These are phyloP conservation scores for Anabas testudineus DNA, from an alignment of 2,797 vertebrate genomes.

Conservation along the genomic window DNA sequence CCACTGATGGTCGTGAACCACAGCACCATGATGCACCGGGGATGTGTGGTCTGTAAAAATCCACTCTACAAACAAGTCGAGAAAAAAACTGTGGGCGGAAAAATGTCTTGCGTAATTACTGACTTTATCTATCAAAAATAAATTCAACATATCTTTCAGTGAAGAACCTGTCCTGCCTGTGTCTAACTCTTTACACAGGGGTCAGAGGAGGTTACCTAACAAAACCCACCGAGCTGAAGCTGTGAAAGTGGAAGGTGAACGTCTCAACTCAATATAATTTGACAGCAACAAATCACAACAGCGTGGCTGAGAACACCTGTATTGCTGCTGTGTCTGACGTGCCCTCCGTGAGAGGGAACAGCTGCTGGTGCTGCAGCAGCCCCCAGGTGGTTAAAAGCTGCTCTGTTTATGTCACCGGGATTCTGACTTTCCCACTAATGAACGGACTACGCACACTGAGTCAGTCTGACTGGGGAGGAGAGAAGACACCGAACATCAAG, in stretches of 20 bases:
- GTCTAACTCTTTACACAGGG: too few relatives aligned
- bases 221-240: background rate
- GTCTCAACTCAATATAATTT: conserved; percentile 20
- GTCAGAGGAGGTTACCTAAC: background rate
- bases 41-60: too few relatives aligned
- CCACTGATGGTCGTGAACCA: conserved; percentile 22
- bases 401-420: conserved; percentile 26
- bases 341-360: conserved; percentile 39
- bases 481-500: conserved; percentile 22
- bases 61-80: too few relatives aligned
- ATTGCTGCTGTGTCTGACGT: background rate
- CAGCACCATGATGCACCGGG: too few relatives aligned
- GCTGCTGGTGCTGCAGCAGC: conserved; percentile 27
- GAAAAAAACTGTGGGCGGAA: too few relatives aligned
- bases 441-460: conserved; percentile 18
- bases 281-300: conserved; percentile 43
- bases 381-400: conserved; percentile 30
- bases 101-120: too few relatives aligned
- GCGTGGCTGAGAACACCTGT: background rate
- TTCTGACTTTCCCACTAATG: conserved; percentile 30
- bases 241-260: conserved; percentile 4
- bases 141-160: too few relatives aligned
- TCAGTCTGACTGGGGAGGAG: conserved; percentile 31
- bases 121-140: too few relatives aligned
- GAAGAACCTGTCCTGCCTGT: too few relatives aligned